Conservation (phyloP, 2,113 vertebrate species). For the Nesogale talazaci region DNA sequence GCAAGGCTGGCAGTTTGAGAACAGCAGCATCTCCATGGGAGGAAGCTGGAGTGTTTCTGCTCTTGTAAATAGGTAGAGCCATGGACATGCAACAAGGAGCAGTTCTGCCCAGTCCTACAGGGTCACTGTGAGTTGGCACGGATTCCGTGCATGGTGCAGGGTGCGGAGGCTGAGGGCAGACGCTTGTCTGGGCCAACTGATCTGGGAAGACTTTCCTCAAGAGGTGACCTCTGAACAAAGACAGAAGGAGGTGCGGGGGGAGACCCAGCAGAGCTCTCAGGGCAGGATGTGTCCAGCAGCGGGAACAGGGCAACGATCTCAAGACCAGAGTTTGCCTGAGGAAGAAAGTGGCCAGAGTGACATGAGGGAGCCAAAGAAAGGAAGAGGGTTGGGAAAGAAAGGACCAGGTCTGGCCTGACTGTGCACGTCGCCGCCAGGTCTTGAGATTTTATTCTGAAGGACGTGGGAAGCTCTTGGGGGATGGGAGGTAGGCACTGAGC, state of each 20-base stretch:
- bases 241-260: background rate
- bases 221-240: background rate
- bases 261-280: background rate
- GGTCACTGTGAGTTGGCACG: too few relatives aligned
- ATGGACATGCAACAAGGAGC: too few relatives aligned
- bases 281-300: background rate
- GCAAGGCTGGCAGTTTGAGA: too few relatives aligned
- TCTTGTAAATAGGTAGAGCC: too few relatives aligned
- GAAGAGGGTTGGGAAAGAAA: background rate
- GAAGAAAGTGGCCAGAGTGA: background rate
- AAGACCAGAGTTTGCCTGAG: background rate
- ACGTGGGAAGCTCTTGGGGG: background rate
- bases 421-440: background rate
- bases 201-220: background rate
- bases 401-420: background rate
- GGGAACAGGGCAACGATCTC: background rate
- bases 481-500: too few relatives aligned
- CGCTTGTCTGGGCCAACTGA: background rate
- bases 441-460: background rate
- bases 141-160: too few relatives aligned
- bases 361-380: background rate
- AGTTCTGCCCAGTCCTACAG: too few relatives aligned
- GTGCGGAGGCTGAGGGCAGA: background rate
- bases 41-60: too few relatives aligned
- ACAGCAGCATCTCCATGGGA: too few relatives aligned